Evolutionary conservation across 2,888 invertebrate species (phyloP).

Genomic region (Melanophora roralis): DNA sequence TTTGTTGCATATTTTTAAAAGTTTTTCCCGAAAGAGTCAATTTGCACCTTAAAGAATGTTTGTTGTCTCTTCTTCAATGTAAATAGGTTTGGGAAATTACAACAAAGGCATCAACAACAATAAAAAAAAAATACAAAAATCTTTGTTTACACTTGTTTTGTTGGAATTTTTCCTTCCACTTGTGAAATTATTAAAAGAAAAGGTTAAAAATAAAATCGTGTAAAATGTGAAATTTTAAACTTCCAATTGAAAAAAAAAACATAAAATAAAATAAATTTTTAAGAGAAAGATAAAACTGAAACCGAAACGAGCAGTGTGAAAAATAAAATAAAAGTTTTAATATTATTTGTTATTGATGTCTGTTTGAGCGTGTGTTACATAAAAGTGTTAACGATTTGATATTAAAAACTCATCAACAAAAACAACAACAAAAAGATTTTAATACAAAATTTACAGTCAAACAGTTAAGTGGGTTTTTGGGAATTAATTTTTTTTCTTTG

Average conservation of each 20-base stretch:
- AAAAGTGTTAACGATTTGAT: constrained; percentile 44
- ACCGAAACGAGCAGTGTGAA: background rate
- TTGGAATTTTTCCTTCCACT: background rate
- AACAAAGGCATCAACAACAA: background rate
- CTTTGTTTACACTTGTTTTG: constrained; percentile 31
- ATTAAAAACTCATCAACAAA: background rate
- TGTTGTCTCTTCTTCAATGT: background rate
- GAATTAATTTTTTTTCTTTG: constrained; percentile 5
- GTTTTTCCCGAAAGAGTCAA: background rate
- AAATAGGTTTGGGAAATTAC: background rate
- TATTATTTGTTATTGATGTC: background rate
- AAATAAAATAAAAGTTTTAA: constrained; percentile 10
- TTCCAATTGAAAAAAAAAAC: background rate
- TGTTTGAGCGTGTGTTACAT: constrained; percentile 46
- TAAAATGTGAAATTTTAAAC: constrained; percentile 42
- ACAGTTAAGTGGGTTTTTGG: background rate
- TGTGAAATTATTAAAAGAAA: background rate
- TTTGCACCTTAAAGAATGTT: constrained; percentile 22
- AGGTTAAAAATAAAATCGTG: constrained; percentile 14
- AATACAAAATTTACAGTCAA: background rate
- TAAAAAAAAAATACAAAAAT: background rate
- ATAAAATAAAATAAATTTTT: constrained; percentile 10
- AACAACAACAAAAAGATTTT: background rate
- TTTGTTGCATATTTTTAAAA: constrained; percentile 36
- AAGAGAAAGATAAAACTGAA: background rate